phyloP scores from a whole-genome alignment of 2,113 vertebrate species.

The Otis tarda region DNA sequence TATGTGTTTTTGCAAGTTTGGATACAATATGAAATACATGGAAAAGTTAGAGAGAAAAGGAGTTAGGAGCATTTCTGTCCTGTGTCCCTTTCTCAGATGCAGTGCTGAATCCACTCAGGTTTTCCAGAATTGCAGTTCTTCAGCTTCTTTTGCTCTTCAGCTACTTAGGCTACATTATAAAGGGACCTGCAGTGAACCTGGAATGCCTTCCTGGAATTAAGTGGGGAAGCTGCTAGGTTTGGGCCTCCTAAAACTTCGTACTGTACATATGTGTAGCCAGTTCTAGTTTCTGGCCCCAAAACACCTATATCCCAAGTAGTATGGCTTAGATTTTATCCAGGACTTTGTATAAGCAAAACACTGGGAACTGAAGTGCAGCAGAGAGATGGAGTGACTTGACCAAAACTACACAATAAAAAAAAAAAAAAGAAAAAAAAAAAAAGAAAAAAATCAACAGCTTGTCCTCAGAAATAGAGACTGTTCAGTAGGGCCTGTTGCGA shows the following conservation, averaged over 20 bases:
- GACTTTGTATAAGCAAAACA: neutral
- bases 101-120: neutral
- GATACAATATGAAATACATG: accelerated
- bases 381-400: neutral
- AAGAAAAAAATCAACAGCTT: neutral
- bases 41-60: neutral
- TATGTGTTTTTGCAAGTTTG: neutral
- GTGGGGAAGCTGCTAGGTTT: neutral
- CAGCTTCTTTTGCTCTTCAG: neutral
- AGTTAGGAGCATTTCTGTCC: neutral
- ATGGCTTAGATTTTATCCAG: neutral
- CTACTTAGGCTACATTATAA: neutral
- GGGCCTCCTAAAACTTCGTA: neutral
- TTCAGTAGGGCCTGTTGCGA: no score
- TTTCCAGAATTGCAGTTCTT: neutral
- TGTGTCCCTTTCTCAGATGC: neutral
- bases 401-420: neutral
- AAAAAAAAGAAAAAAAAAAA: neutral
- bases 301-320: neutral
- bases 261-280: neutral
- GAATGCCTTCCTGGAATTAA: neutral
- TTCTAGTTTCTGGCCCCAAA: neutral
- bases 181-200: neutral
- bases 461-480: neutral
- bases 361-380: neutral